Evolutionary conservation across 2,113 vertebrate genomes (phyloP), one percentile per base, ranked within the genome.

Genomic region (Chaetops frenatus): DNA sequence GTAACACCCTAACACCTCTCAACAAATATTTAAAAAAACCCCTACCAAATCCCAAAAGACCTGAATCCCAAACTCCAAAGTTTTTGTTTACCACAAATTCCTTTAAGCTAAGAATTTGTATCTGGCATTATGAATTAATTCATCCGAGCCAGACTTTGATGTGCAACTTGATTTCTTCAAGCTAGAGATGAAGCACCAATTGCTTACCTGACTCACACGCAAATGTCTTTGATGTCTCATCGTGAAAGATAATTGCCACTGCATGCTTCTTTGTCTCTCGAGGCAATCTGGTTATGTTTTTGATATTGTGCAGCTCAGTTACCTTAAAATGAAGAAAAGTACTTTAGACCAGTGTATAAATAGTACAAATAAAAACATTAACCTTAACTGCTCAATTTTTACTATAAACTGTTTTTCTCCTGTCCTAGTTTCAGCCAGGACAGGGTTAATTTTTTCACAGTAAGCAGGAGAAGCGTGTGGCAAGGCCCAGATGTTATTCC

Each of bases 181-280:
- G 81, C 53, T 71, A 88, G 69, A 92, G 84, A 93, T 47, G 66
- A 67, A 81, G n/a, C 91, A 95, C 27, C 80, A 96, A 95, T 74
- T 94, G 88, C 98, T 98, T 98, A 99, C 99, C 99, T 98, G 99
- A 99, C 95, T 99, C 99, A 97, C 99, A 99, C 95, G 99, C 98
- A 97, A 99, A 99, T 74, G 99, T 99, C 98, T 99, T 99, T 83
- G 99, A 99, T 6, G 99, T 99, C 97, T 99, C 99, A 54, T 99
- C 99, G 72, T 98, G 98, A 97, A 99, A 99, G 98, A 99, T 99
- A 98, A 99, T 99, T 74, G 99, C 99, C 97, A 99, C 99, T 3
- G 99, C 99, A 70, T 99, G 99, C 96, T 99, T 99, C 97, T 99
- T 99, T 76, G 99, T 99, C 98, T 99, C 99, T 95, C 99, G 98